Evolutionary conservation across 2,888 invertebrate genomes (phyloP), one percentile per base, ranked within the genome.

Genomic region (Subacronicta megacephala): DNA sequence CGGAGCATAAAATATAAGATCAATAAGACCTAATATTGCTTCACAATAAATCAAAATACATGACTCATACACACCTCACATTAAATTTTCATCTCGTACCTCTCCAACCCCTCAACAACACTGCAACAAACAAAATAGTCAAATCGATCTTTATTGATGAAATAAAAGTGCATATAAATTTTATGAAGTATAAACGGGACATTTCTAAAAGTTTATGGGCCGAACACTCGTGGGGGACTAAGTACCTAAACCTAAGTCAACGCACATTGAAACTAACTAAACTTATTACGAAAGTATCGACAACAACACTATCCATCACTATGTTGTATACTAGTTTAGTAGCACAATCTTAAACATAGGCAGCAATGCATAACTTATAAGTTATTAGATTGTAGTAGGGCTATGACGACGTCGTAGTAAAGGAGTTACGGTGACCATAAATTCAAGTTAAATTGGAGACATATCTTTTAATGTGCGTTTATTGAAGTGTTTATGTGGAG

Each of bases 151-250:
- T 93, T 93, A 92, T 91, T 84, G 89, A 83, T 73, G 84, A 72
- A 88, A 92, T 92, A 91, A 93, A 92, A 92, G 82, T 92, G 92
- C 90, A 92, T 92, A 92, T 93, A 92, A 92, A 93, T 85, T 92
- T 93, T 93, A 93, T 93, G 92, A 88, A 87, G 92, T 91, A 92
- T 92, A 90, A 93, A 92, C 87, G 89, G 80, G 82, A 80, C 87
- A 87, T 90, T 88, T 89, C 87, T 84, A 74, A 80, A 80, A 88
- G 83, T 92, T 93, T 92, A 93, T 92, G 91, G 77, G 77, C 83
- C 83, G 81, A 81, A 78, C 85, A 84, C 84, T 88, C 78, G 80
- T 77, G 78, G 89, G 89, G 90, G 88, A 81, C 82, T 78, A 72
- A 81, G 77, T 82, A 81, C 81, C 83, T 81, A 83, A 72, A 80